Evolutionary conservation across 2,797 vertebrate species (phyloP), one percentile per base, ranked within the genome.

Genomic region (Sebastes iracundus): DNA sequence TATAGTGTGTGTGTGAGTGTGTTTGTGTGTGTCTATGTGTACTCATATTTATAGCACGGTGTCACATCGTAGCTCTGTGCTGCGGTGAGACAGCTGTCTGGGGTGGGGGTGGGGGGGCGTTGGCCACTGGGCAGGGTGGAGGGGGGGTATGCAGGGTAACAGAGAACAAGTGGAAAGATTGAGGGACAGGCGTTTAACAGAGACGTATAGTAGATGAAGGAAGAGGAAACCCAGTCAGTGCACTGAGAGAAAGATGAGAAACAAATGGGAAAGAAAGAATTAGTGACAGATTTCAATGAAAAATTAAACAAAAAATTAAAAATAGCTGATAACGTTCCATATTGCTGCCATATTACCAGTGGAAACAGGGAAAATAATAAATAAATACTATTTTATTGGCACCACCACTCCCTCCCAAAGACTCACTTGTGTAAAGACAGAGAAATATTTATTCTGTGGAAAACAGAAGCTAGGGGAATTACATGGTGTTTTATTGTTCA

Each of bases 61-160:
- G 85, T 93, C 90, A 92, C 88, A 90, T 90, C 83, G 83, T 91
- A 86, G 90, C 90, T 89, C 88, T 83, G 79, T 90, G 82, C 90
- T 93, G 92, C 33, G 90, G 93, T 82, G 90, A 90, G 92, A 93
- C 93, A 93, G 93, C 89, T 90, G 92, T 93, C 89, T 92, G 88
- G 82, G 80, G 76, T 71, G 77, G 74, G 86, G 38, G 38, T 16
- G 38, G 38, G 38, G 86, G 88, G 86, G 81, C 73, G 80, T 91
- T 77, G 82, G 83, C 70, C 68, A 77, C 72, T 81, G 79, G 75
- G 71, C 16, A 68, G 72, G 70, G 70, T 73, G 71, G 61, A 10
- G 23, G 35, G 25, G 23, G 56, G 23, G 38, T n/a, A 49, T 35
- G 58, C 18, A 85, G 80, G 78, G 80, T 62, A 88, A 90, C 82